Evolutionary conservation across 2,888 invertebrate species (phyloP), one percentile per base, ranked within the genome.

Genomic region (Sinopyrophorus schimmeli): DNA sequence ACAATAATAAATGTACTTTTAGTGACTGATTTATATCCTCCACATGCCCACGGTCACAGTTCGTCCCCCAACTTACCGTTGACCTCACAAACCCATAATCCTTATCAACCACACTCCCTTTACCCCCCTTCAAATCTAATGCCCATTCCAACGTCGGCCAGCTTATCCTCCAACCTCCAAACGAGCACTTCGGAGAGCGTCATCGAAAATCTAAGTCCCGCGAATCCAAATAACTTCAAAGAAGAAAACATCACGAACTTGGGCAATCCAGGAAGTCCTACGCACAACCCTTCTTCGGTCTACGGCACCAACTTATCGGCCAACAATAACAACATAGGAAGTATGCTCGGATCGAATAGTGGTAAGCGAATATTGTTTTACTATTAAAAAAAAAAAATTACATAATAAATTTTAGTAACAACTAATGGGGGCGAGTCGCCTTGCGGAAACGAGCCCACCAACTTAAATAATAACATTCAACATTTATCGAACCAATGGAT

Each of bases 401-500:
- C 12, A 2, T 27, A 10, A 10, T 11, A 42, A 28, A 7, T 57
- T 53, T 52, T 61, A 70, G 70, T 63, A 3, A 69, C 69, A 41
- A 68, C 65, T 52, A 68, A 67, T 57, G 65, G 67, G 30, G 69
- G 65, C 46, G 70, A 71, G 15, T 58, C 60, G 0, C 76, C 77
- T 1, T 66, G 58, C 50, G 66, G 74, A 17, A 74, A 75, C 49
- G 78, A 77, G 42, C 26, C 35, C 3, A 35, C 38, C 11, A 50
- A 44, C 14, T 27, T 35, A 21, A 74, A 74, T 28, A 74, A 76
- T 61, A 75, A 75, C 30, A 74, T 77, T 16, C 77, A 77, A 60
- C 78, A 78, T 49, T 75, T 76, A 47, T 24, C 51, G 37, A 76
- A 75, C 51, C 77, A 76, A 52, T 74, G 77, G 20, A 78, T 77